A percentile compares a stretch with the other conserved stretches of the same genome.
Conservation (phyloP, 2,113 vertebrate genomes). For the Pachycephala philippinensis region DNA sequence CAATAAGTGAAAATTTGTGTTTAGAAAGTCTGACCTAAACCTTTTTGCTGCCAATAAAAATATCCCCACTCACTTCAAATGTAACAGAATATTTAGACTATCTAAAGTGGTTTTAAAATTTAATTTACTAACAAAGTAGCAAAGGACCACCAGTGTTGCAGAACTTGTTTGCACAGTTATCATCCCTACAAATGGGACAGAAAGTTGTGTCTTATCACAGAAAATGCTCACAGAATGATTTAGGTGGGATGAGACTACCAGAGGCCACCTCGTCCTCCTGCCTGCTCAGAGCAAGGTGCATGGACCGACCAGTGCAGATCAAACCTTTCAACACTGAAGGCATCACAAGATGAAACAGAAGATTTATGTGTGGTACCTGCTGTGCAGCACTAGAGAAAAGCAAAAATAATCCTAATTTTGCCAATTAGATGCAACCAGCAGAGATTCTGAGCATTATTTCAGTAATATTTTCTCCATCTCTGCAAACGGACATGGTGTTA, state of each 20-base stretch:
- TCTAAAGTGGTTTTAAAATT: not conserved
- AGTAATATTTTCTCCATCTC: not conserved
- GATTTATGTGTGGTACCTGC: not conserved
- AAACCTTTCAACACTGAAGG: not conserved
- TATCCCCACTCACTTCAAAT: not conserved
- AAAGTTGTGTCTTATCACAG: not conserved
- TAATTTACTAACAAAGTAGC: not conserved
- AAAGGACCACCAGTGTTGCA: not conserved
- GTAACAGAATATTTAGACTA: not conserved
- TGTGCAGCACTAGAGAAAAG: not conserved
- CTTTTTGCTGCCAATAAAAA: not conserved
- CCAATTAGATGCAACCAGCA: not conserved
- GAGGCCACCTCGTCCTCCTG: not conserved
- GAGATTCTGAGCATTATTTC: not conserved
- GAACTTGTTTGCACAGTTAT: not conserved
- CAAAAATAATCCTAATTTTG: not conserved
- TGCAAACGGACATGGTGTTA: not conserved
- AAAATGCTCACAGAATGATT: not conserved
- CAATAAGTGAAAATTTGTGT: not conserved
- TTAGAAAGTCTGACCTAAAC: not conserved
- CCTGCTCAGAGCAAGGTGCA: not conserved
- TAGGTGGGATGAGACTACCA: not conserved
- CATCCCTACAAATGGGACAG: not conserved
- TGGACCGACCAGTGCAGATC: rapidly evolving
- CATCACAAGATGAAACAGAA: not conserved